These are phyloP conservation scores for Melanostoma scalare DNA, from an alignment of 2,888 invertebrate species.

Conservation along the genomic window DNA sequence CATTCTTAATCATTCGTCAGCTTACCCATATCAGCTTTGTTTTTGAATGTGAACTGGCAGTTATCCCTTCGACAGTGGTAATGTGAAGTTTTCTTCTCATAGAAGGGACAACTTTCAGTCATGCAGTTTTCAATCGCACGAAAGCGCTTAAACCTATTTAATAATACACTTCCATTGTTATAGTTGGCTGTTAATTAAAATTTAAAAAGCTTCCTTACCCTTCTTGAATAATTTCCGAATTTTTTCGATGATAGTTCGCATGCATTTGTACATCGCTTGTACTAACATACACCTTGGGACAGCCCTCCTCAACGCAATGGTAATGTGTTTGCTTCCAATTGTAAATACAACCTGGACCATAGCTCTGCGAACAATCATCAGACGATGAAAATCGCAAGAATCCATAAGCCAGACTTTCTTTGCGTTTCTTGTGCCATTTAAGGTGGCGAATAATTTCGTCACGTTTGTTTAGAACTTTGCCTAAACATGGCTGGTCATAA, in stretches of 20 bases:
- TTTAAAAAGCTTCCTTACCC: conserved; percentile 83
- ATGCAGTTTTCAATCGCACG: conserved; percentile 98
- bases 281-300: conserved; percentile 98
- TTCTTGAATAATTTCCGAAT: conserved; percentile 98
- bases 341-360: conserved; percentile 91
- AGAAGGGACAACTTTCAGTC: conserved; percentile 94
- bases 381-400: conserved; percentile 92
- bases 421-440: conserved; percentile 99
- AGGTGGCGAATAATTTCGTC: conserved; percentile 99
- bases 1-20: neutral
- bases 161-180: neutral
- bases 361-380: conserved; percentile 95
- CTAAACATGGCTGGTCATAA: conserved; percentile 85
- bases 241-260: conserved; percentile 98
- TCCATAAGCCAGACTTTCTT: conserved; percentile 97
- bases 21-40: conserved; percentile 99
- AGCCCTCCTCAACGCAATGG: conserved; percentile 97
- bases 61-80: conserved; percentile 96
- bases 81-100: conserved; percentile 97
- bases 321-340: conserved; percentile 87
- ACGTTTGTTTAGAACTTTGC: conserved; percentile 97
- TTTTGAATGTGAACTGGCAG: conserved; percentile 98
- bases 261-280: conserved; percentile 99
- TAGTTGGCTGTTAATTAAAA: neutral
- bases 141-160: conserved; percentile 90